phyloP scores from a whole-genome alignment of 2,113 vertebrate species.

The Tychaedon coryphoeus region DNA sequence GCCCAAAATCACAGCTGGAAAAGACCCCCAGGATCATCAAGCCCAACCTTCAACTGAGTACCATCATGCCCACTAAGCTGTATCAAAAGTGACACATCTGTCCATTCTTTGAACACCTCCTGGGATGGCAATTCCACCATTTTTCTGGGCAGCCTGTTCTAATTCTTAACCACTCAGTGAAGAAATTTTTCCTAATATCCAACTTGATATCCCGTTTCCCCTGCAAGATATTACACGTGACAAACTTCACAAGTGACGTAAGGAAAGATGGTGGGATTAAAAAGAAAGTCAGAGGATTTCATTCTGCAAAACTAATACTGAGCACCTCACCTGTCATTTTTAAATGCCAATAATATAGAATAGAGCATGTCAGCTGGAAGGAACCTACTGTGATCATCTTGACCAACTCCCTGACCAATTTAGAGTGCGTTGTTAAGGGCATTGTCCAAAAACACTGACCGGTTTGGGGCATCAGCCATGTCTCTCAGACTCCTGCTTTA shows the following conservation, averaged over 20 bases:
- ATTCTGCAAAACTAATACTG: not conserved
- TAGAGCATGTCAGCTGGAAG: not conserved
- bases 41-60: not conserved
- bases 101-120: not conserved
- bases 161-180: not conserved
- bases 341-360: not conserved
- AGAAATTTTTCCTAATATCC: not conserved
- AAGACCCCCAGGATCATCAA: not conserved
- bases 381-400: not conserved
- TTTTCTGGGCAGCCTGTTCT: not conserved
- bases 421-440: rapidly evolving
- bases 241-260: not conserved
- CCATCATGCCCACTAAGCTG: rapidly evolving
- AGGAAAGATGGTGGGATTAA: not conserved
- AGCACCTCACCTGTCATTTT: not conserved
- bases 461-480: rapidly evolving
- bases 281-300: not conserved
- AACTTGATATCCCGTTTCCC: not conserved
- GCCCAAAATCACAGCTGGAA: not conserved
- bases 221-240: not conserved
- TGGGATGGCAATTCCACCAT: not conserved
- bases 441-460: rapidly evolving
- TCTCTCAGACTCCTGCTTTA: not conserved
- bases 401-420: not conserved
- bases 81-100: rapidly evolving